These are phyloP conservation scores for Phoebastria nigripes DNA, from an alignment of 2,797 vertebrate genomes.

Conservation along the genomic window DNA sequence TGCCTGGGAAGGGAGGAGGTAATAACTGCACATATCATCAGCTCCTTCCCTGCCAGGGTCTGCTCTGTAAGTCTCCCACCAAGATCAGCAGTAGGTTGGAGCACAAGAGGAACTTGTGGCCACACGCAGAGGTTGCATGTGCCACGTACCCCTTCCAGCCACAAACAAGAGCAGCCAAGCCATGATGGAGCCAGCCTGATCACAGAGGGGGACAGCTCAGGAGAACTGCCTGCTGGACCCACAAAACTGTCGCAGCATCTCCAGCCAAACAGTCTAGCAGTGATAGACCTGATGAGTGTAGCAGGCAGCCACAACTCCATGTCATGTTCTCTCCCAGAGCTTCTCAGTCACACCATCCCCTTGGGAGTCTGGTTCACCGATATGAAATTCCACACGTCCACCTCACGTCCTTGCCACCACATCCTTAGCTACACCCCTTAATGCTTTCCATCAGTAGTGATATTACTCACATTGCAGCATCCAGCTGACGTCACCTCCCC, in stretches of 20 bases:
- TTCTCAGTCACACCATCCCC: neutral
- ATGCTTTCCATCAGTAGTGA: neutral
- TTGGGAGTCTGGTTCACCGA: neutral
- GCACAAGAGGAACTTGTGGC: neutral
- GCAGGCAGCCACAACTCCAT: neutral
- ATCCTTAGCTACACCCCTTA: neutral
- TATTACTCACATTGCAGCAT: neutral
- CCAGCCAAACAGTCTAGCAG: neutral
- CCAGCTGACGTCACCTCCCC: neutral
- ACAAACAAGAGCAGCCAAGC: neutral
- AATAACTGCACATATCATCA: neutral
- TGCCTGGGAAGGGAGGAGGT: neutral
- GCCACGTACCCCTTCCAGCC: neutral
- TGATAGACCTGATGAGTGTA: neutral
- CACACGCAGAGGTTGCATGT: neutral
- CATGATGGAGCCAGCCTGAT: neutral
- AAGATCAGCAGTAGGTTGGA: neutral
- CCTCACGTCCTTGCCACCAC: neutral
- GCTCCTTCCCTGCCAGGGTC: neutral
- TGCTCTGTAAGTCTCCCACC: neutral
- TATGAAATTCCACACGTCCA: slow-evolving; percentile 47
- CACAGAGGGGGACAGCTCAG: neutral
- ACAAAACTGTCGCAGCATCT: neutral
- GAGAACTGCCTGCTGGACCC: neutral
- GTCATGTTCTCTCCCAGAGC: neutral